Evolutionary conservation across 2,797 vertebrate genomes (phyloP).

Genomic region (Nothura maculosa): DNA sequence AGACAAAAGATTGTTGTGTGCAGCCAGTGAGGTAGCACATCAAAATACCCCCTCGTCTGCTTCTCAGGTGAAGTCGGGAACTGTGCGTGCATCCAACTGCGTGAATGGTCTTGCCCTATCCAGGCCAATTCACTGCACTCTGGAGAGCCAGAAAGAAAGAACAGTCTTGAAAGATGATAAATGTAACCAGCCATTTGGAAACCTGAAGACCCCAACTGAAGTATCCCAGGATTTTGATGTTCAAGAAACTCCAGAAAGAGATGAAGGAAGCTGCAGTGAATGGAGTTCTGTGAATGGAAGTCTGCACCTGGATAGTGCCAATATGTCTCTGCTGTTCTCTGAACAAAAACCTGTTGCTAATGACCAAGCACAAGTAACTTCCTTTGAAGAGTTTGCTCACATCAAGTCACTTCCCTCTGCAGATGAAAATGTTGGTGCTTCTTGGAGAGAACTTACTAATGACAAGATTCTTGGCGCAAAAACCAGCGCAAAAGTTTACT

Average conservation of each 20-base stretch:
- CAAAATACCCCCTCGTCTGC: not conserved
- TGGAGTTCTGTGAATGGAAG: conserved; percentile 79
- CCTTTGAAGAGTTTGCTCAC: conserved; percentile 21
- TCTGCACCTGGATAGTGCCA: not conserved
- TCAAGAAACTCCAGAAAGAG: conserved; percentile 85
- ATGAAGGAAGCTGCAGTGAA: conserved; percentile 74
- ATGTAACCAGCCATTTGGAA: not conserved
- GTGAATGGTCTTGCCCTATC: not conserved
- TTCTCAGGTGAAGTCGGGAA: not conserved
- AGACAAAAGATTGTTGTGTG: not conserved
- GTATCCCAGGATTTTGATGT: conserved; percentile 39
- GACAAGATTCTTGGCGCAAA: conserved; percentile 6
- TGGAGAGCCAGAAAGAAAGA: conserved; percentile 72
- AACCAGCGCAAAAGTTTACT: conserved; percentile 4
- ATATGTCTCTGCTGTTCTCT: not conserved
- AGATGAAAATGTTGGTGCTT: conserved; percentile 11
- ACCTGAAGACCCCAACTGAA: conserved; percentile 18
- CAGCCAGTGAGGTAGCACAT: not conserved
- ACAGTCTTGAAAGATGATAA: conserved; percentile 59
- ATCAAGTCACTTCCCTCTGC: conserved; percentile 16
- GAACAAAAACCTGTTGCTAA: not conserved
- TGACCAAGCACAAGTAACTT: not conserved
- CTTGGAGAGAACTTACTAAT: conserved; percentile 7
- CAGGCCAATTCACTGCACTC: not conserved
- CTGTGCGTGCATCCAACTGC: not conserved